phyloP scores from a whole-genome alignment of 2,113 vertebrate genomes.

The Lepus timidus region DNA sequence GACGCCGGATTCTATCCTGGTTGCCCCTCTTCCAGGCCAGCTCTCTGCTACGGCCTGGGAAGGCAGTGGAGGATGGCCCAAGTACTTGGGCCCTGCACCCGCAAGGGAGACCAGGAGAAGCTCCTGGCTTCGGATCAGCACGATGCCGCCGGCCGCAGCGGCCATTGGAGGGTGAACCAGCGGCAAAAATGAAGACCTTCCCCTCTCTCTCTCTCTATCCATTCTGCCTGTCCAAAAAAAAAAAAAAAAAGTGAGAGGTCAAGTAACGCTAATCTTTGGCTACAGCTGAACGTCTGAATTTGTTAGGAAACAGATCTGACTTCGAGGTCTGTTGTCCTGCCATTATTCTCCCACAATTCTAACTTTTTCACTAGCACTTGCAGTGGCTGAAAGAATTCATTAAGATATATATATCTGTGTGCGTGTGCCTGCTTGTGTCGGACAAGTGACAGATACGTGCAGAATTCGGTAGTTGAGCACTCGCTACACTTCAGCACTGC shows the following conservation, averaged over 20 bases:
- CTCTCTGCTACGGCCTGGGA: too few species aligned
- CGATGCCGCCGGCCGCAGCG: too few species aligned
- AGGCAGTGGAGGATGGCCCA: too few species aligned
- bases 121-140: too few species aligned
- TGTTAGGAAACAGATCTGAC: neutral
- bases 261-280: neutral
- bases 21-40: too few species aligned
- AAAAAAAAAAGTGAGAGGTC: neutral
- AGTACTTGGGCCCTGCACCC: too few species aligned
- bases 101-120: too few species aligned
- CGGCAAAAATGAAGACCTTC: too few species aligned
- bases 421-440: neutral
- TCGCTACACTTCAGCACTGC: neutral
- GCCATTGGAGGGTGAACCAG: too few species aligned
- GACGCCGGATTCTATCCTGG: too few species aligned
- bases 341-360: neutral
- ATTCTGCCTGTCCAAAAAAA: too few species aligned
- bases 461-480: slow-evolving; percentile 33
- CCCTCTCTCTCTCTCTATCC: too few species aligned
- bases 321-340: neutral
- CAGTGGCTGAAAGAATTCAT: neutral
- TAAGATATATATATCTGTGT: neutral
- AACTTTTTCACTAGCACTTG: slow-evolving; percentile 17
- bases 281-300: neutral
- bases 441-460: neutral